Percentiles rank a stretch among this genome's conserved stretches.
These are phyloP conservation scores for Meteorus cinctellus DNA, from an alignment of 2,888 invertebrate genomes.

Conservation along the genomic window DNA sequence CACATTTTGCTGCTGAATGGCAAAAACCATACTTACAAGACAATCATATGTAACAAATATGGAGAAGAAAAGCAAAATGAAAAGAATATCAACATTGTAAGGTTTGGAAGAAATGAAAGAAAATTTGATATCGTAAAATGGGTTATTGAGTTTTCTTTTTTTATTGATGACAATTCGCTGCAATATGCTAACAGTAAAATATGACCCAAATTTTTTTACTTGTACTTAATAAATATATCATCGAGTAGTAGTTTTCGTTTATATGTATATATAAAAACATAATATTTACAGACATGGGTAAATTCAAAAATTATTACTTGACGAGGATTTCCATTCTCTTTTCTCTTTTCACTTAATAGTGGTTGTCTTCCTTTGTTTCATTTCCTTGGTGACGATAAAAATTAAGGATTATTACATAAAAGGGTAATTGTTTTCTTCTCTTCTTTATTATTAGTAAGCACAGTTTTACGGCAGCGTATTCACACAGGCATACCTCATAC, in stretches of 20 bases:
- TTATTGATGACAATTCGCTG: conserved; percentile 69
- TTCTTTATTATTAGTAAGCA: conserved; percentile 68
- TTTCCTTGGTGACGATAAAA: conserved; percentile 62
- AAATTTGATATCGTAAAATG: conserved; percentile 39
- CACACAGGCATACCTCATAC: conserved; percentile 39
- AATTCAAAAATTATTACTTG: conserved; percentile 58
- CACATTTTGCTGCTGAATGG: too few species aligned
- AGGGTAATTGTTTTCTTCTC: conserved; percentile 54
- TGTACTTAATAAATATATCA: conserved; percentile 69
- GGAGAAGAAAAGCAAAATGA: neutral
- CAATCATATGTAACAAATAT: neutral
- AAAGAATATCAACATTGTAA: conserved; percentile 28
- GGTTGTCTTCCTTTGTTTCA: conserved; percentile 41
- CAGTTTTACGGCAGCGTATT: conserved; percentile 62
- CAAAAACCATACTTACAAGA: neutral
- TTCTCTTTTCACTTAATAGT: conserved; percentile 24
- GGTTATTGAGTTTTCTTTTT: conserved; percentile 60
- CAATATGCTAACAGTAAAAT: conserved; percentile 69
- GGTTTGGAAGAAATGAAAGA: conserved; percentile 8
- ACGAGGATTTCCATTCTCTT: conserved; percentile 41
- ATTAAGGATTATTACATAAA: conserved; percentile 64
- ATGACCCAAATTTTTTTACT: conserved; percentile 65
- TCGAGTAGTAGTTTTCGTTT: conserved; percentile 57
- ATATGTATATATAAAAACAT: conserved; percentile 65
- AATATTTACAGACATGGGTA: conserved; percentile 68